Evolutionary conservation across 92 coral and sea anemone species (phyloP), one percentile per base, ranked within the genome.

Genomic region (Porites divaricata): DNA sequence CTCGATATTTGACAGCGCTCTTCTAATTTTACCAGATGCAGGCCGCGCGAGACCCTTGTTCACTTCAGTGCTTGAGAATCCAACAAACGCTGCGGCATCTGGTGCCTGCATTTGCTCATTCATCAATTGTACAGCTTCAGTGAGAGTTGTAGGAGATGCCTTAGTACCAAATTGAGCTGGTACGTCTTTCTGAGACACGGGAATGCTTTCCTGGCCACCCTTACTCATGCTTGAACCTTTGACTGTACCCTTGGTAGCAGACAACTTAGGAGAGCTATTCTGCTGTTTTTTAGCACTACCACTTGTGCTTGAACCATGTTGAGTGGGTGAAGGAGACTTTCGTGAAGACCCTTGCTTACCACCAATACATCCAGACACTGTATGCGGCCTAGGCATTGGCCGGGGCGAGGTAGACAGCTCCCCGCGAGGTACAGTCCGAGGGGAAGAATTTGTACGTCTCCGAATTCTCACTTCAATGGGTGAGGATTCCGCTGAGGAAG

Each of bases 1-100:
- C 48, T 83, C 92, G 15, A 91, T 91, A 63, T 88, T 90, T 7
- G 89, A 85, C 78, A 94, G 77, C 0, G 98, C 98, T 57, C 98
- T 89, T 57, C 88, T 93, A 25, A 94, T 83, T 3, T 90, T 87
- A 17, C 95, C 89, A 14, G 79, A 52, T 15, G 57, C 57, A 22
- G 90, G 81, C 1, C 77, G 80, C 22, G 80, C 49, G 16, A 75
- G 45, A 45, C 72, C 86, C 57, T 82, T 82, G 70, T 23, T 62
- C 9, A 25, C 67, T 23, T 20, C 72, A 4, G 69, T 35, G 67
- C 75, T 61, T 2, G 86, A 61, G 48, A 82, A 82, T 62, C 79
- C 86, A n/a, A 58, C 63, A 14, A 72, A 72, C 1, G 79, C 63
- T 72, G 35, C 80, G 85, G 51, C 67, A 75, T 70, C 80, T 78